These are phyloP conservation scores for Daphoenositta chrysoptera DNA, from an alignment of 2,113 vertebrate genomes.

Conservation along the genomic window DNA sequence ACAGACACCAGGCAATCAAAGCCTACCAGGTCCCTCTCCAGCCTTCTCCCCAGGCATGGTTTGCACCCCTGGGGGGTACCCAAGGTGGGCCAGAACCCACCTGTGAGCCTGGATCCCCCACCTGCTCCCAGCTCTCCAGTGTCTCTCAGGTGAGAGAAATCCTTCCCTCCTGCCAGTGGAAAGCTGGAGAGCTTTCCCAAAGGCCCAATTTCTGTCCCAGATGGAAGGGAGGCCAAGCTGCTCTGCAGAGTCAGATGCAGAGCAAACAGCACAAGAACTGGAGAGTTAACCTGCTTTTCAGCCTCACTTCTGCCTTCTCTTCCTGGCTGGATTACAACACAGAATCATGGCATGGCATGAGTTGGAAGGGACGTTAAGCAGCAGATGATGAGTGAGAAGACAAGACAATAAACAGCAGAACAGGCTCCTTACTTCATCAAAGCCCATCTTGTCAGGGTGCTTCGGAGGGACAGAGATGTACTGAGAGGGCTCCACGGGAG, in stretches of 20 bases:
- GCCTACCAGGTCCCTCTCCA: background rate
- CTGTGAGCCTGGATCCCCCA: no score
- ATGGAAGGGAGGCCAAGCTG: background rate
- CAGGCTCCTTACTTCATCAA: slow-evolving; percentile 83
- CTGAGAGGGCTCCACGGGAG: slow-evolving; percentile 83
- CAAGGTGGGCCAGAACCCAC: background rate
- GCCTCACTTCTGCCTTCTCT: background rate
- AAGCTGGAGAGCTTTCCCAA: background rate
- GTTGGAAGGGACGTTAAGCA: background rate
- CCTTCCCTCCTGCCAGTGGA: background rate
- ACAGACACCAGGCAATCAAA: background rate
- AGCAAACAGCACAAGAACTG: background rate
- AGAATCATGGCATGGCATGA: background rate
- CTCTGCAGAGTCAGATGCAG: background rate
- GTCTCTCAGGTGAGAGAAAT: background rate
- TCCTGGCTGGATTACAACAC: background rate
- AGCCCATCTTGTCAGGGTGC: slow-evolving; percentile 85
- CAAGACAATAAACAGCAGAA: background rate
- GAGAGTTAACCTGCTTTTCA: background rate
- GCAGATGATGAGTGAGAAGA: background rate
- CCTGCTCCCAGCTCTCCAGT: background rate
- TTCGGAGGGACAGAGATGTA: slow-evolving; percentile 74
- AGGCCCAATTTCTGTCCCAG: background rate
- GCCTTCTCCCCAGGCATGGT: background rate
- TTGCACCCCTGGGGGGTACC: background rate